These are phyloP conservation scores for Podocnemis expansa DNA, from an alignment of 2,113 vertebrate species.

Conservation along the genomic window DNA sequence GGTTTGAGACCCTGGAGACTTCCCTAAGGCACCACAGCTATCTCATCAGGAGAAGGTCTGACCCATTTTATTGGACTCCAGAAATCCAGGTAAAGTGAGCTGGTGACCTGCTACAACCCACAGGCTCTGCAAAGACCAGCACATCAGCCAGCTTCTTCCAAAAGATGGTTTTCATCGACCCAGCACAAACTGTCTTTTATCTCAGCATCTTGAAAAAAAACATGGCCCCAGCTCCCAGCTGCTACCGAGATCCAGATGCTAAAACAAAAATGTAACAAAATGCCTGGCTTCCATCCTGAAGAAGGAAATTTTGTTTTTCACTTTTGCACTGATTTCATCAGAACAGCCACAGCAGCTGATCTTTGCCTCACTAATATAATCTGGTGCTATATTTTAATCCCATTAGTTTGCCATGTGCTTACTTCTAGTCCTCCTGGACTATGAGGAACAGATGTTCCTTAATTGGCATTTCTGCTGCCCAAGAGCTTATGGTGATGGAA, in stretches of 20 bases:
- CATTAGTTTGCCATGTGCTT: constrained; percentile 62
- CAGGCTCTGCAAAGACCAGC: accelerated
- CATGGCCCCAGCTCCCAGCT: background rate
- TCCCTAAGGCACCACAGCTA: background rate
- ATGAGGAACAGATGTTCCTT: constrained; percentile 50
- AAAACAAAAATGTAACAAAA: background rate
- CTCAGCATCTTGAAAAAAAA: background rate
- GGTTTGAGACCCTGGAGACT: accelerated
- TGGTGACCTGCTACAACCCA: accelerated
- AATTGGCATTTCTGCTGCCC: constrained; percentile 51
- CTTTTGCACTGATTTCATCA: background rate
- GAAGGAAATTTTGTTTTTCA: background rate
- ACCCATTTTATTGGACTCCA: accelerated
- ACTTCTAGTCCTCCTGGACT: background rate
- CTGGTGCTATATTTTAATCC: constrained; percentile 61
- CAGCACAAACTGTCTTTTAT: background rate
- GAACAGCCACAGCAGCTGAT: constrained; percentile 33
- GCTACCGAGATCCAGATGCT: background rate
- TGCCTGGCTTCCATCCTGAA: background rate
- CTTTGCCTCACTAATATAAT: constrained; percentile 14
- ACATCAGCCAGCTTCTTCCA: background rate
- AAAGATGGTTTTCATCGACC: background rate
- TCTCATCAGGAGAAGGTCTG: background rate
- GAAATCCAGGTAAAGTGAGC: accelerated
- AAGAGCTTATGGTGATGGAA: background rate